Conservation (phyloP, 2,888 invertebrate genomes). For the Tipula unca region DNA sequence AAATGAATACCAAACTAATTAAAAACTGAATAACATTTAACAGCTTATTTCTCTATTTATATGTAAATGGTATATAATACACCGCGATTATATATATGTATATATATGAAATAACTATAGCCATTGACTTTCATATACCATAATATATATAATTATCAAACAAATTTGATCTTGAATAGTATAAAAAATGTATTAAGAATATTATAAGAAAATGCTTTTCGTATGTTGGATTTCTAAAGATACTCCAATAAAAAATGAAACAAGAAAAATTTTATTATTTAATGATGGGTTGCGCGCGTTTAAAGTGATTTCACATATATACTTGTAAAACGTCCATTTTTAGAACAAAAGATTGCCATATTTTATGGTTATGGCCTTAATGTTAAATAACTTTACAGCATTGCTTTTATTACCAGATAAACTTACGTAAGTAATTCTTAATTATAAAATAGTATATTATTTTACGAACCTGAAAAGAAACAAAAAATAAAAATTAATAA, state of each 20-base stretch:
- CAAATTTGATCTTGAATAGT: background rate
- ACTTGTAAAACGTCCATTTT: background rate
- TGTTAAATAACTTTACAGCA: too few relatives aligned
- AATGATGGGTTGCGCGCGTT: background rate
- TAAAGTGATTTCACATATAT: background rate
- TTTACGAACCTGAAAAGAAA: background rate
- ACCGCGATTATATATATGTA: background rate
- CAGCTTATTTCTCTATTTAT: background rate
- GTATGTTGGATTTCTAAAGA: background rate
- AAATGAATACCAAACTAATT: background rate
- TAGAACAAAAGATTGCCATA: background rate
- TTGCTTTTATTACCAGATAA: too few relatives aligned
- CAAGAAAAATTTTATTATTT: background rate
- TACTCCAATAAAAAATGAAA: background rate
- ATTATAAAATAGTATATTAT: background rate
- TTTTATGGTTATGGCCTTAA: background rate
- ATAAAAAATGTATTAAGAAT: background rate
- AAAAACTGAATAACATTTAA: background rate
- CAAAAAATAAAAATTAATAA: background rate
- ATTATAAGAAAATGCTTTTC: background rate
- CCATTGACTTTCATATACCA: conserved; percentile 2
- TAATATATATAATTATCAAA: background rate
- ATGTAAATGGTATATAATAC: background rate
- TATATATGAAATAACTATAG: background rate
- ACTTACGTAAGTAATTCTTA: background rate